Conservation (phyloP, 2,113 vertebrate species). For the Agapornis roseicollis region DNA sequence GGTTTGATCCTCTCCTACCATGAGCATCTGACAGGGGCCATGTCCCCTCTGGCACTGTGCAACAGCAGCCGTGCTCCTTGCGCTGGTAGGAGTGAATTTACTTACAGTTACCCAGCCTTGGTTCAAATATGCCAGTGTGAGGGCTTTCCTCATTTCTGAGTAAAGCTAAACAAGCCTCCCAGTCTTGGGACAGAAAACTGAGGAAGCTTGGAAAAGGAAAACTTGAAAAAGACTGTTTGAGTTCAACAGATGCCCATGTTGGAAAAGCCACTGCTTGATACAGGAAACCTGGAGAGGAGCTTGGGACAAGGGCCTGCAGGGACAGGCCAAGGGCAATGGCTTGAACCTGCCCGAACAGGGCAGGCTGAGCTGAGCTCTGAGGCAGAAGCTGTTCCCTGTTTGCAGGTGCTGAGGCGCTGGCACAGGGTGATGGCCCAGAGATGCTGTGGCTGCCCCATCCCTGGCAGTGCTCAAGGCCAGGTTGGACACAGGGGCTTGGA, state of each 20-base stretch:
- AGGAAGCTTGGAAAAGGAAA: not conserved
- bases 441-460: too few species aligned
- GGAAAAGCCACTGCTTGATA: not conserved
- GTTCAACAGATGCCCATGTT: not conserved
- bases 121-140: not conserved
- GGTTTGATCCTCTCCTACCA: fast-evolving
- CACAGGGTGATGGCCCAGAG: too few species aligned
- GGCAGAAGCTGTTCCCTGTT: too few species aligned
- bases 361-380: too few species aligned
- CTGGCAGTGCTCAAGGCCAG: too few species aligned
- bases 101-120: not conserved
- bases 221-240: not conserved
- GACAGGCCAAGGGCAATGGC: not conserved
- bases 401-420: too few species aligned
- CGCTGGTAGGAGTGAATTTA: fast-evolving
- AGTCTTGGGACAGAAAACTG: not conserved
- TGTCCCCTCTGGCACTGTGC: fast-evolving
- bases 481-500: too few species aligned
- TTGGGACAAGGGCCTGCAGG: not conserved
- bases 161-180: not conserved
- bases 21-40: fast-evolving
- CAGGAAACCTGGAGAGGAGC: not conserved
- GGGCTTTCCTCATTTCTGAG: not conserved
- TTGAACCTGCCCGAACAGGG: too few species aligned
- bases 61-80: fast-evolving